These are phyloP conservation scores for Sinotaia quadrata DNA, from an alignment of 2,888 invertebrate genomes.

Conservation along the genomic window DNA sequence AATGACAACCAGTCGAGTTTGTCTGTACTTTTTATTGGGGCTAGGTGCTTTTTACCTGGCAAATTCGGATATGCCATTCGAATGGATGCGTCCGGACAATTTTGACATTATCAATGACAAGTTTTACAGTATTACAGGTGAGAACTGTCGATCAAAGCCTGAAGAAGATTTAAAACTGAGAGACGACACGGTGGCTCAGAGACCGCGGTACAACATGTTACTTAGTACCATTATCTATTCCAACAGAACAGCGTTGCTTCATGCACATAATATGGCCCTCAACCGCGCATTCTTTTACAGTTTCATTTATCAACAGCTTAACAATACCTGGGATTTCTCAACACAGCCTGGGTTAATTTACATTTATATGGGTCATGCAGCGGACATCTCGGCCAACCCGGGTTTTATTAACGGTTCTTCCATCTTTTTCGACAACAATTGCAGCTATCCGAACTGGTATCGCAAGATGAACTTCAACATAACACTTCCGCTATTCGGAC, in stretches of 20 bases:
- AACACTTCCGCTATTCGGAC: conserved; percentile 94
- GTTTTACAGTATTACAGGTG: conserved; percentile 86
- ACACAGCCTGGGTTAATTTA: conserved; percentile 99
- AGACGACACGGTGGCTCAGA: conserved; percentile 88
- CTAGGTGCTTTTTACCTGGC: conserved; percentile 39
- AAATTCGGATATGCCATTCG: conserved; percentile 69
- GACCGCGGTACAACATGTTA: conserved; percentile 68
- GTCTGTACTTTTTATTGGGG: conserved; percentile 34
- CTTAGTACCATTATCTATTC: conserved; percentile 83
- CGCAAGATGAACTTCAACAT: conserved; percentile 93
- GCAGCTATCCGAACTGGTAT: conserved; percentile 92
- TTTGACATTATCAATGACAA: conserved; percentile 90
- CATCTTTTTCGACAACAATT: conserved; percentile 93
- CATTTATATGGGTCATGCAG: conserved; percentile 93
- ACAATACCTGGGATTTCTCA: conserved; percentile 76
- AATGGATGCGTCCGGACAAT: conserved; percentile 91
- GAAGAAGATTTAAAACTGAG: conserved; percentile 87
- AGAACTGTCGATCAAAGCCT: conserved; percentile 93
- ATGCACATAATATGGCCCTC: conserved; percentile 96
- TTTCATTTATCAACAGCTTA: conserved; percentile 63
- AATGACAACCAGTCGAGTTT: conserved; percentile 23
- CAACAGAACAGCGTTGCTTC: conserved; percentile 89
- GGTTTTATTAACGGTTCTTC: conserved; percentile 87
- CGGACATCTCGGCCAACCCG: conserved; percentile 93
- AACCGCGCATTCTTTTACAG: conserved; percentile 88